Base-by-base conservation (phyloP, 2,113 vertebrate species). In the Manacus vitellinus region DNA sequence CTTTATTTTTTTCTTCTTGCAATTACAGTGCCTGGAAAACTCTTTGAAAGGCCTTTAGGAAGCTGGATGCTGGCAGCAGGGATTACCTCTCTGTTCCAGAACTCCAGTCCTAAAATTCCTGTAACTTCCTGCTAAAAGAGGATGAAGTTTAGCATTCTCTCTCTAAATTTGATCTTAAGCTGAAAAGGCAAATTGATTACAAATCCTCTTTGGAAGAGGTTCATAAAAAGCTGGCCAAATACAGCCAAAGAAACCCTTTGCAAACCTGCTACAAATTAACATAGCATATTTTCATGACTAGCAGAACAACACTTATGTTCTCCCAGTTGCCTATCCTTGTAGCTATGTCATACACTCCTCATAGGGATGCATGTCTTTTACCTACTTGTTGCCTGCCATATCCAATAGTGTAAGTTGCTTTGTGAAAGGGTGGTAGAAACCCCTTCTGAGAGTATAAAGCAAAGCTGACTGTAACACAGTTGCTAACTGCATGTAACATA, bases 201-300 rank as follows among this genome's bases (percentile, higher is more conserved):
- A 92, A 93, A 54, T 91, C 43, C 25, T 92, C 97, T 89, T 92
- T 96, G 72, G 87, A 94, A 83, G 92, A 93, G 61, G 63, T n/a
- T 62, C 56, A 46, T 86, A 86, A 88, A 92, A 95, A 74, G 17
- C 49, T 41, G 28, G 19, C n/a, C 6, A 56, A 39, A 72, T 66
- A 58, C 35, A 61, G 43, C 33, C 19, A 33, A 31, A 46, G 76
- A 56, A n/a, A 1, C 8, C 25, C 17, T 33, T 88, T 72, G 28
- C 28, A 76, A 84, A 72, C 21, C 47, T 68, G 35, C 28, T 67
- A 4, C 88, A 85, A 85, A 74, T 68, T 44, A 88, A 31, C 12
- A 30, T 6, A 37, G 43, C 33, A 21, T 74, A 63, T 74, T 78
- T 35, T 30, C 28, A 39, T 61, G 43, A 25, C 22, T 61, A 39